Evolutionary conservation across 2,113 vertebrate genomes (phyloP).

Genomic region (Bos javanicus): DNA sequence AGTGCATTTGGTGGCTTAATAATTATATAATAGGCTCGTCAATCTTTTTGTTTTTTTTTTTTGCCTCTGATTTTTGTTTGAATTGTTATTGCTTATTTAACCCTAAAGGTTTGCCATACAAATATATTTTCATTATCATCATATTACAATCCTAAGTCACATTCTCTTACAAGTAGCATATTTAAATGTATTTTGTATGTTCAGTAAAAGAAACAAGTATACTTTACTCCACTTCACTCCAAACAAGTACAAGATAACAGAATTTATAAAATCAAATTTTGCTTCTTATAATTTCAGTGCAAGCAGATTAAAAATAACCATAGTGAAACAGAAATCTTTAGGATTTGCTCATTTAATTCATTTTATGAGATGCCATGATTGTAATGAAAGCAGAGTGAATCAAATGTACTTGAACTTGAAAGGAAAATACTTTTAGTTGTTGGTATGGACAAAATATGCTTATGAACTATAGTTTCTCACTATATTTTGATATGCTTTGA

Average conservation of each 20-base stretch:
- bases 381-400: not conserved
- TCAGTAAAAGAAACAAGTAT: not conserved
- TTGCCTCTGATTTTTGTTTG: conserved; percentile 20
- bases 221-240: not conserved
- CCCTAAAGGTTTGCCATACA: not conserved
- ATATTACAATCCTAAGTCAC: not conserved
- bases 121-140: not conserved
- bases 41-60: not conserved
- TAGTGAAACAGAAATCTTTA: not conserved
- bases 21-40: not conserved
- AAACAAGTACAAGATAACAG: not conserved
- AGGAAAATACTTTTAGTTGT: not conserved
- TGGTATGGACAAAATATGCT: not conserved
- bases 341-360: not conserved
- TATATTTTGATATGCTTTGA: not conserved
- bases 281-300: not conserved
- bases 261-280: not conserved
- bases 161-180: not conserved
- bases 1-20: not conserved
- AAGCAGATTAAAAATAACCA: not conserved
- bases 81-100: not conserved
- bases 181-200: not conserved
- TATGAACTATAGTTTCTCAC: not conserved
- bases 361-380: not conserved
- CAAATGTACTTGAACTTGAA: not conserved